Evolutionary conservation across 2,888 invertebrate species (phyloP), one percentile per base, ranked within the genome.

Genomic region (Latheticus oryzae): DNA sequence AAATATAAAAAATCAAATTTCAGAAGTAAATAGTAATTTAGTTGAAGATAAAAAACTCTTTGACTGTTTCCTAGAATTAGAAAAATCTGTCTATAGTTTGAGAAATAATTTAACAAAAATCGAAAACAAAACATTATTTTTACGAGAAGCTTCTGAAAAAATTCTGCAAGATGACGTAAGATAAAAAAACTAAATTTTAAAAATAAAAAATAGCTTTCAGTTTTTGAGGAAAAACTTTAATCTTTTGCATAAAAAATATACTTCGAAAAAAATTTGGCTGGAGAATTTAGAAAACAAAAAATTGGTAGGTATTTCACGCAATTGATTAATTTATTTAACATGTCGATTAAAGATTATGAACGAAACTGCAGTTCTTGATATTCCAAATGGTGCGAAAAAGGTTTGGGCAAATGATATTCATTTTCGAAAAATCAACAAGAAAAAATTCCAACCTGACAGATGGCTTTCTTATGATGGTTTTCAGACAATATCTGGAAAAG

Each of bases 401-500:
- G 19, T 74, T 7, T 40, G 38, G n/a, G 47, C 24, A 1, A 9
- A 4, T 8, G 15, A 47, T 12, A 3, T 47, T 7, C 47, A 69
- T 55, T 33, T 75, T 4, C 26, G 61, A 4, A 54, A 16, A 13
- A 19, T 75, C 8, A 76, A 76, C 56, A 54, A 58, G 5, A 55
- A 59, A 24, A 33, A 50, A 33, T 76, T 74, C 73, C 47, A 43
- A 3, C 73, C 74, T 21, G 60, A 72, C 16, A 53, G 65, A 8
- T 75, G 73, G 73, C 61, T 76, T 42, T 70, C 65, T 13, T 70
- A 71, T 38, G 47, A 63, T 7, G 63, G 66, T 62, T 54, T 62
- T 5, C 76, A 76, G 66, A 69, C 58, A 2, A 67, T 76, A 19
- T 65, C 58, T 12, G 73, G 73, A n/a, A n/a, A n/a, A n/a, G n/a